phyloP scores from a whole-genome alignment of 1,140 invertebrate species.

The Drosophila serrata region DNA sequence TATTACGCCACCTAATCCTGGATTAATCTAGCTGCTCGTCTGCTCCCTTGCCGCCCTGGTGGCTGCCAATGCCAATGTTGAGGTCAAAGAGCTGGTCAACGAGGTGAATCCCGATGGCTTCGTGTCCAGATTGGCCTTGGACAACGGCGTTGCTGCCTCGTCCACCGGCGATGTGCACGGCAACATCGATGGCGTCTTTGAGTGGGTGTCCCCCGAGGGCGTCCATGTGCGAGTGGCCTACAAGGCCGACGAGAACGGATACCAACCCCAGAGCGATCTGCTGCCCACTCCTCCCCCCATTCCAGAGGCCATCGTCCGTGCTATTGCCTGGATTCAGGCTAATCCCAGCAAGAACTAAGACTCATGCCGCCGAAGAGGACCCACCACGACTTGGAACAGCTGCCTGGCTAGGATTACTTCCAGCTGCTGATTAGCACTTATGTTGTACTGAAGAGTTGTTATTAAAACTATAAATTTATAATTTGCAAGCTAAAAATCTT shows the following conservation, averaged over 20 bases:
- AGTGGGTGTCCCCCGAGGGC: conserved; percentile 84
- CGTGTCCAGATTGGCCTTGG: conserved; percentile 86
- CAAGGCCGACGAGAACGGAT: conserved; percentile 88
- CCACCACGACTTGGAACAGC: conserved; percentile 14
- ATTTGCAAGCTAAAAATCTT: conserved; percentile 8
- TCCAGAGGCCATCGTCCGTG: conserved; percentile 56
- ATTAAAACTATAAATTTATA: conserved; percentile 19
- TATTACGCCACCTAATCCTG: conserved; percentile 17
- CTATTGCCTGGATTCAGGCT: conserved; percentile 85
- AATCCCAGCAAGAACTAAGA: conserved; percentile 57
- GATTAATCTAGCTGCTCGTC: conserved; percentile 42
- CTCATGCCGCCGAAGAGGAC: background rate
- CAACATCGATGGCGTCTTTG: conserved; percentile 66
- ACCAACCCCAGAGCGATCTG: conserved; percentile 85
- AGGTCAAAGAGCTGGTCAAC: conserved; percentile 56
- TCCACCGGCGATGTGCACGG: conserved; percentile 85
- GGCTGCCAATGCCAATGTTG: conserved; percentile 58
- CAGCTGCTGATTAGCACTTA: conserved; percentile 16
- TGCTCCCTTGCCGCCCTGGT: conserved; percentile 42
- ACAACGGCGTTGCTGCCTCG: conserved; percentile 87
- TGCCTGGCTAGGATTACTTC: background rate
- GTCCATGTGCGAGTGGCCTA: conserved; percentile 86
- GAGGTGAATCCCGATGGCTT: conserved; percentile 85
- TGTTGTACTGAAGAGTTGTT: conserved; percentile 5
- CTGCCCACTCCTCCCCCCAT: conserved; percentile 80